These are phyloP conservation scores for Tinea semifulvella DNA, from an alignment of 2,888 invertebrate species.

Conservation along the genomic window DNA sequence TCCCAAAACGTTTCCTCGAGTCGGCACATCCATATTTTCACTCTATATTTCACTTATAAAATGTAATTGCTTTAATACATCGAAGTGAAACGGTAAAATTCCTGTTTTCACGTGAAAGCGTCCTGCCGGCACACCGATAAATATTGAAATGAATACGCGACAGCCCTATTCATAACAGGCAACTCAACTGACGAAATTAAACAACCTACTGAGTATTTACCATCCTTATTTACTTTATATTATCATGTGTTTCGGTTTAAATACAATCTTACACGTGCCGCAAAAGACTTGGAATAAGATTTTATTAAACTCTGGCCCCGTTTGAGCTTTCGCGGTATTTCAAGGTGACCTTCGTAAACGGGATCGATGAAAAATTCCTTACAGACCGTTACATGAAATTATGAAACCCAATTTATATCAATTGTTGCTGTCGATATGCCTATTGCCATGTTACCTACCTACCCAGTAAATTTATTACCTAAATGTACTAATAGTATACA, in stretches of 20 bases:
- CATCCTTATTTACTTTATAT: conserved; percentile 1
- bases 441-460: too few relatives aligned
- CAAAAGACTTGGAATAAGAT: neutral
- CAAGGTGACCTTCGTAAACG: conserved; percentile 53
- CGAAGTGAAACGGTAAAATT: neutral
- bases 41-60: neutral
- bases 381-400: neutral
- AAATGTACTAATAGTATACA: too few relatives aligned
- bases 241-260: neutral
- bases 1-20: conserved; percentile 66
- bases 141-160: neutral
- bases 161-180: neutral
- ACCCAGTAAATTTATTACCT: too few relatives aligned
- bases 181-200: conserved; percentile 1
- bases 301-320: conserved; percentile 2
- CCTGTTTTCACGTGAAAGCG: neutral
- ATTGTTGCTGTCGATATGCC: too few relatives aligned
- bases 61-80: neutral
- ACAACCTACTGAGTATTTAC: conserved; percentile 1
- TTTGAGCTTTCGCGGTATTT: conserved; percentile 48
- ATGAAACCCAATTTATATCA: neutral
- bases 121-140: neutral
- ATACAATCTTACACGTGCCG: neutral
- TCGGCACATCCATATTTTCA: conserved; percentile 56
- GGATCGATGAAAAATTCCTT: conserved; percentile 15